These are phyloP conservation scores for Cepaea nemoralis DNA, from an alignment of 1,140 invertebrate genomes.

Conservation along the genomic window DNA sequence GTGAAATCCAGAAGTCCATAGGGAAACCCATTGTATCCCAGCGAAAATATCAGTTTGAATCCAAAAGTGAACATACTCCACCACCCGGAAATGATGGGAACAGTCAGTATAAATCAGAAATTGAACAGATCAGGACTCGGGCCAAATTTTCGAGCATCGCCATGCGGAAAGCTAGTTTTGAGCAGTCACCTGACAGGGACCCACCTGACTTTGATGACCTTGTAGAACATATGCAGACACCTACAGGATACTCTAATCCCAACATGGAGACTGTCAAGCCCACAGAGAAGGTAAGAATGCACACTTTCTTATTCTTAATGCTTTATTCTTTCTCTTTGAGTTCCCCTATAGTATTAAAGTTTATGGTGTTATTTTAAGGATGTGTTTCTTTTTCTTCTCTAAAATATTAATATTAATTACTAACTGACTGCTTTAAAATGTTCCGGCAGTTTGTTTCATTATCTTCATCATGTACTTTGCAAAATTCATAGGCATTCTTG, in stretches of 20 bases:
- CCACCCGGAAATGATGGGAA: constrained; percentile 26
- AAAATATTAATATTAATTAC: no score
- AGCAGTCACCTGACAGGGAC: constrained; percentile 50
- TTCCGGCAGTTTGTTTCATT: no score
- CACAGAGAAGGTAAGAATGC: constrained; percentile 43
- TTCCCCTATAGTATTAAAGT: no score
- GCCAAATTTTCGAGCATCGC: constrained; percentile 63
- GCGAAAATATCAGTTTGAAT: constrained; percentile 65
- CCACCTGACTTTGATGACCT: constrained; percentile 22
- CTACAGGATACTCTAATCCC: constrained; percentile 12
- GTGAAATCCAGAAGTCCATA: constrained; percentile 55
- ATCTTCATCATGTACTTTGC: no score
- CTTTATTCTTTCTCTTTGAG: no score
- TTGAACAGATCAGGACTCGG: constrained; percentile 61
- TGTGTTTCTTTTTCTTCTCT: no score
- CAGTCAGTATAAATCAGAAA: constrained; percentile 62
- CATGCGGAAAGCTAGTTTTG: constrained; percentile 58
- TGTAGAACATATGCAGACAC: not conserved
- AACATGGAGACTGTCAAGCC: constrained; percentile 37
- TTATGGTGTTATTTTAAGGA: no score
- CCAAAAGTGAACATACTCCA: constrained; percentile 48
- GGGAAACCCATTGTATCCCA: constrained; percentile 55
- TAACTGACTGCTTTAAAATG: no score
- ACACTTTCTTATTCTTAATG: not conserved
- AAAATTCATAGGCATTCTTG: no score